Conservation (phyloP, 2,888 invertebrate species). For the Drosophila helvetica region DNA sequence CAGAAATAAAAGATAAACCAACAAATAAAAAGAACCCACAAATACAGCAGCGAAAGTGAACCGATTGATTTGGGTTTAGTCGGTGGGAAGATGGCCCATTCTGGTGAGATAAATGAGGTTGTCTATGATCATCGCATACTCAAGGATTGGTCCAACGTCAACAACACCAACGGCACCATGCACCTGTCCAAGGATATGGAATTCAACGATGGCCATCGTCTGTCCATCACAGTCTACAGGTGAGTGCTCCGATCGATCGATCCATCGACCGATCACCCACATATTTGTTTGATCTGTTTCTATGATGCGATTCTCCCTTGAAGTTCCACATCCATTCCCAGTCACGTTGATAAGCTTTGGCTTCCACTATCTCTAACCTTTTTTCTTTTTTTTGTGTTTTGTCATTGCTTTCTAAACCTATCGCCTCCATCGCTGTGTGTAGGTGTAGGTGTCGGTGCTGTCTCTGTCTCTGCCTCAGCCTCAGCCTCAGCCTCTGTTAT, state of each 20-base stretch:
- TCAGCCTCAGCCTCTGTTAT: slow-evolving; percentile 12
- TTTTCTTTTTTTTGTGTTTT: background rate
- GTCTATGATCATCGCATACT: slow-evolving; percentile 83
- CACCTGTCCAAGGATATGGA: slow-evolving; percentile 88
- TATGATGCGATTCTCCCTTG: background rate
- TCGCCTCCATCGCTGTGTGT: slow-evolving; percentile 46
- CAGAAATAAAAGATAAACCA: background rate
- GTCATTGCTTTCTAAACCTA: slow-evolving; percentile 55
- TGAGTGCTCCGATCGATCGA: slow-evolving; percentile 55
- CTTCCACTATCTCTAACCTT: slow-evolving; percentile 23
- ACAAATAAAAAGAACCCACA: background rate
- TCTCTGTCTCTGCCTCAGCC: slow-evolving; percentile 13
- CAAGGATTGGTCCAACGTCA: slow-evolving; percentile 82
- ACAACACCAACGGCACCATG: slow-evolving; percentile 80
- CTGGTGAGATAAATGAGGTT: slow-evolving; percentile 77
- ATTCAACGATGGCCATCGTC: slow-evolving; percentile 93
- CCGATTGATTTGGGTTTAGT: background rate
- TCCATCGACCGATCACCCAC: slow-evolving; percentile 41
- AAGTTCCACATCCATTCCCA: slow-evolving; percentile 20
- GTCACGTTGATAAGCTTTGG: slow-evolving; percentile 57
- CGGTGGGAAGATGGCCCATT: slow-evolving; percentile 67
- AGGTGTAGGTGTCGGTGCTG: slow-evolving; percentile 63
- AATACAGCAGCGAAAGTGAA: background rate
- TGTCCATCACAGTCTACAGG: slow-evolving; percentile 92
- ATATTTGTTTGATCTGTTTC: slow-evolving; percentile 17